Evolutionary conservation across 2,888 invertebrate species (phyloP), one percentile per base, ranked within the genome.

Genomic region (Leptinotarsa juncta): DNA sequence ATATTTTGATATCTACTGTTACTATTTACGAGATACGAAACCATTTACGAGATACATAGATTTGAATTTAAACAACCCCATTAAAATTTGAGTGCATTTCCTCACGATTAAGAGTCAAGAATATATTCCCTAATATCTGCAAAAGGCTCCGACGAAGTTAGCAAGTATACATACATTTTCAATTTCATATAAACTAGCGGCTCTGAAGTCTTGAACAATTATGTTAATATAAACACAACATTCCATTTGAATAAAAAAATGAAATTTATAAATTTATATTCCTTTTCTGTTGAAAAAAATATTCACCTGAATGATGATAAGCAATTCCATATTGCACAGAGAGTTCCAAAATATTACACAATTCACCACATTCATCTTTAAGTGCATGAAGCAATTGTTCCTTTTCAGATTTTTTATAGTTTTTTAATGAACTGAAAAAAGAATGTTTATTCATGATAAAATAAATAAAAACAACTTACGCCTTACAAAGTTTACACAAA

Each of bases 301-400:
- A 67, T 50, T 68, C 79, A 85, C 87, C 96, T 18, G 96, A 95
- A 89, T 99, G 98, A 88, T 99, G 99, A 89, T 94, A 98, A 14
- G 96, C 98, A 32, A 99, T 90, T 2, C 98, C 98, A 88, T 89
- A 94, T 32, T 92, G 92, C 71, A 96, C 91, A 1, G 93, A 93
- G 71, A 90, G 90, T 53, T 89, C 87, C 79, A 97, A 89, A 1
- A 92, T 91, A 0, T 91, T 90, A 83, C 94, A 95, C 3, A 95
- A 83, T 67, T 89, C 89, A 15, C 94, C 93, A 18, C 80, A 79
- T 85, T 95, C 95, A 26, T 89, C 89, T 57, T 89, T 87, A 51
- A 96, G 85, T 14, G 93, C 92, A 67, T 89, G 87, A 78, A 92
- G 87, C n/a, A 96, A 87, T 55, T 89, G 88, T 4, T 87, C 83